Evolutionary conservation across 1,140 invertebrate genomes (phyloP), one percentile per base, ranked within the genome.

Genomic region (Pseudomyrmex cubaensis): DNA sequence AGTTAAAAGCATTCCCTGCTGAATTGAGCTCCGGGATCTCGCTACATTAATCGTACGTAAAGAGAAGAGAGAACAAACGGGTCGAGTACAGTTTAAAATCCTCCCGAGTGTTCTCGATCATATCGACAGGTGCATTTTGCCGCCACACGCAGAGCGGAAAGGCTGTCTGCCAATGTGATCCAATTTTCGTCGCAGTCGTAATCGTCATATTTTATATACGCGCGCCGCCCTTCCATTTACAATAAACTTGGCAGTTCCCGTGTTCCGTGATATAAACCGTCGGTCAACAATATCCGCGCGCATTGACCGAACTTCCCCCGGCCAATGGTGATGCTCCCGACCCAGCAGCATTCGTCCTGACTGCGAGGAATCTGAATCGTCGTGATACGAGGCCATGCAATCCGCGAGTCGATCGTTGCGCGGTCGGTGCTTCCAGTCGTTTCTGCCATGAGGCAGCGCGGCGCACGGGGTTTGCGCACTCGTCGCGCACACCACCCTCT

Each of bases 321-420:
- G 17, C 48, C 56, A 50, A 72, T 52, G 78, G 54, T 57, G 56
- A 15, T 44, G 20, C 8, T 17, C 20, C 52, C 20, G 25, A 50
- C 54, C 61, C 15, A 46, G 52, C 50, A 59, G 48, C 74, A 78
- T 83, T 84, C 80, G 82, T 63, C 15, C 57, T 57, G 70, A 84
- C 50, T 69, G 70, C 20, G 52, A 63, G 86, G 62, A 84, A 87
- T 87, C 77, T 69, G 82, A 46, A 80, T 80, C 20, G 70, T 74
- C 73, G 46, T 59, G 80, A 50, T 80, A 20, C 54, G 59, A 22
- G 67, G 67, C 17, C 83, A 67, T 48, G 22, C 56, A 75, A 54
- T 75, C 84, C 78, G 86, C 85, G 85, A 87, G 22, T 84, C 82
- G 85, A 87, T 77, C 86, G 73, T n/a, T 62, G 69, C 64, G 46